These are phyloP conservation scores for Mesorhabditis belari DNA, from an alignment of 2,888 invertebrate genomes.

Conservation along the genomic window DNA sequence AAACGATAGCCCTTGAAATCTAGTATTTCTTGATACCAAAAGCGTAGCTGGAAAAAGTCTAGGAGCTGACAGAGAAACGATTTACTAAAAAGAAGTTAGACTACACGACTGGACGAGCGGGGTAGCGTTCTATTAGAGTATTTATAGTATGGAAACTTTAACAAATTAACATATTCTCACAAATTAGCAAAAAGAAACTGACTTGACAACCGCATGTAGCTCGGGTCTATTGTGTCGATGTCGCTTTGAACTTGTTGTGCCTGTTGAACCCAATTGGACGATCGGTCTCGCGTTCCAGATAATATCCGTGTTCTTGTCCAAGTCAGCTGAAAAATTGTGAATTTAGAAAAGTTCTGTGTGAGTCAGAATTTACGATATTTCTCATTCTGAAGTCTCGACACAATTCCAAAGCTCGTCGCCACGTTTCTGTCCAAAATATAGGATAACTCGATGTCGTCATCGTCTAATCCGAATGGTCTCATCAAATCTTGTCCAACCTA, in stretches of 20 bases:
- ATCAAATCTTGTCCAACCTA: constrained; percentile 4
- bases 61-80: too few species aligned
- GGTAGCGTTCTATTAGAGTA: too few species aligned
- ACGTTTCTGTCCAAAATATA: constrained; percentile 1
- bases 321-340: neutral
- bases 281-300: neutral
- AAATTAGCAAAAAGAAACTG: too few species aligned
- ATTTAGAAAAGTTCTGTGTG: too few species aligned
- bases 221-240: neutral
- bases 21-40: too few species aligned
- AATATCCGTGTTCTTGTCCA: neutral
- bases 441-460: constrained; percentile 2
- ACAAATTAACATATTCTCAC: too few species aligned
- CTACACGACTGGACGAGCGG: too few species aligned
- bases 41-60: too few species aligned
- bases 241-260: neutral
- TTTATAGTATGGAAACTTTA: too few species aligned
- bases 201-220: neutral
- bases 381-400: neutral
- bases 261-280: neutral
- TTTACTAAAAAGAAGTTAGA: too few species aligned
- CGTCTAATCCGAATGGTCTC: constrained; percentile 3
- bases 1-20: too few species aligned
- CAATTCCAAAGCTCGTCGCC: neutral
- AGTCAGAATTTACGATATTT: neutral